phyloP scores from a whole-genome alignment of 2,888 invertebrate genomes.

The Spodoptera exigua region DNA sequence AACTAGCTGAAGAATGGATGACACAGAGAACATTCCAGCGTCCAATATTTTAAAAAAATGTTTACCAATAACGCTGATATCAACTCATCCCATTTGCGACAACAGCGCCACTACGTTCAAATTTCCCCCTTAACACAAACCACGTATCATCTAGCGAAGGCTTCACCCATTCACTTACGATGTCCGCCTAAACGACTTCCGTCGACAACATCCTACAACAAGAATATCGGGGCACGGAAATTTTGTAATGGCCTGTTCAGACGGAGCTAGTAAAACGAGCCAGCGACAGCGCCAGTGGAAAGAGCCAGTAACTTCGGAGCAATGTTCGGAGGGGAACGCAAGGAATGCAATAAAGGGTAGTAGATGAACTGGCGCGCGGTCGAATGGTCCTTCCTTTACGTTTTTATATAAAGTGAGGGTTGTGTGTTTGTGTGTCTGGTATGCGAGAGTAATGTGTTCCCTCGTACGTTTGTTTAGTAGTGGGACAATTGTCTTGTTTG shows the following conservation, averaged over 20 bases:
- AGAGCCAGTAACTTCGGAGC: slow-evolving; percentile 7
- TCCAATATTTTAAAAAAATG: too few species aligned
- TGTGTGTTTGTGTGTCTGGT: slow-evolving; percentile 12
- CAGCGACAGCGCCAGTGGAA: too few species aligned
- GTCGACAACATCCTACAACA: slow-evolving; percentile 39
- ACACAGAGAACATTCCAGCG: too few species aligned
- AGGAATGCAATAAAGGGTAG: slow-evolving; percentile 50
- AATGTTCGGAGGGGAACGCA: slow-evolving; percentile 17
- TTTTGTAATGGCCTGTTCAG: slow-evolving; percentile 36
- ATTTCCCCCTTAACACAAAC: slow-evolving; percentile 4
- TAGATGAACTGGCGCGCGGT: slow-evolving; percentile 29
- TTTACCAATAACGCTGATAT: too few species aligned
- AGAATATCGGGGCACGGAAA: slow-evolving; percentile 33
- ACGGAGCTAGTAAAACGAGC: slow-evolving; percentile 13
- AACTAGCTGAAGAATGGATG: too few species aligned
- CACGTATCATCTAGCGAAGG: too few species aligned
- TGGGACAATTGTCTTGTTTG: too few species aligned
- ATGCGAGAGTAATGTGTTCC: not conserved
- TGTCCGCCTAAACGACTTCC: slow-evolving; percentile 40
- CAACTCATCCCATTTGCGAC: too few species aligned
- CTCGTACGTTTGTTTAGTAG: not conserved
- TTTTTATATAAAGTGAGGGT: slow-evolving; percentile 46
- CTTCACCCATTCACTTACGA: slow-evolving; percentile 13
- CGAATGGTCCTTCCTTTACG: slow-evolving; percentile 26
- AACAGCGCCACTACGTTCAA: not conserved